These are phyloP conservation scores for Heliornis fulica DNA, from an alignment of 2,113 vertebrate genomes.

Conservation along the genomic window DNA sequence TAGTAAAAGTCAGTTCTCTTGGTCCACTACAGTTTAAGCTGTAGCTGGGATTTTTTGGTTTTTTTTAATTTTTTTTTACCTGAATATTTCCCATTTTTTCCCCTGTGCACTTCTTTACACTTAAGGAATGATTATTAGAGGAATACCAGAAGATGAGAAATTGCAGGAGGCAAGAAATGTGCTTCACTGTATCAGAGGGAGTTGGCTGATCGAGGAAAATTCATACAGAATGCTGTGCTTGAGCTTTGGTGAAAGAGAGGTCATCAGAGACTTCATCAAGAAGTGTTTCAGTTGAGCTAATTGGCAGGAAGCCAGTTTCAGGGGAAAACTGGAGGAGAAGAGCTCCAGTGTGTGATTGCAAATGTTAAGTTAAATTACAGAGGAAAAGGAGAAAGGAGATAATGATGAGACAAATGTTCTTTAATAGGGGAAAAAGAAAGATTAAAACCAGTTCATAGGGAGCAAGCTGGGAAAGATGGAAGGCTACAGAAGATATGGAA, in stretches of 20 bases:
- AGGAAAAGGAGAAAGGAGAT: background rate
- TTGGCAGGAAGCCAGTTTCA: background rate
- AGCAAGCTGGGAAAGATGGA: background rate
- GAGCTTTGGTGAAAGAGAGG: background rate
- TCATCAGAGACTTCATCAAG: background rate
- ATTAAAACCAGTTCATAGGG: background rate
- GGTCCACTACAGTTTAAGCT: background rate
- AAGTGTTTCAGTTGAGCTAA: background rate
- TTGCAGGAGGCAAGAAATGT: background rate
- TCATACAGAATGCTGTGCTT: background rate
- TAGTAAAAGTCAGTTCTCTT: background rate
- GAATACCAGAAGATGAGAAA: background rate
- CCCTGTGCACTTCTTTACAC: background rate
- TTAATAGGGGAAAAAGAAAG: background rate
- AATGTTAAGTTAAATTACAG: background rate
- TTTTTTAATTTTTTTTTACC: too few species aligned
- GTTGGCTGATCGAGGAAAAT: background rate
- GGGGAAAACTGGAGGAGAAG: background rate
- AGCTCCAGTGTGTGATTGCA: background rate
- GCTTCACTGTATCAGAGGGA: background rate
- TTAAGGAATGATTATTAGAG: background rate
- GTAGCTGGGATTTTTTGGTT: background rate
- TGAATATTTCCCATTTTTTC: background rate
- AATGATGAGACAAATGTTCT: background rate
- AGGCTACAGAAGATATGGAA: background rate